phyloP scores from a whole-genome alignment of 1,140 invertebrate species.

The Apis florea region DNA sequence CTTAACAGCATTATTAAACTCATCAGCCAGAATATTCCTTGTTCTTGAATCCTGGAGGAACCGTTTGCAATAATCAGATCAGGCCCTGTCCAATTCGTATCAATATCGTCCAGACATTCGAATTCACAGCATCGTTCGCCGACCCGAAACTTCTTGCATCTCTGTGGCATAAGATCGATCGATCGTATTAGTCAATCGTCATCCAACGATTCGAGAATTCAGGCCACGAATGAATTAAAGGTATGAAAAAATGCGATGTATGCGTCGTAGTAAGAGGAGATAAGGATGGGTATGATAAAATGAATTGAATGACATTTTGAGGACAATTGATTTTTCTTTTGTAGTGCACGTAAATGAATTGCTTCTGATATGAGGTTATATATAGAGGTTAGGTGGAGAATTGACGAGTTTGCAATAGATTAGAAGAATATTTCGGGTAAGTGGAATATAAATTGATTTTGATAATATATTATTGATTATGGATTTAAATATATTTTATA shows the following conservation, averaged over 20 bases:
- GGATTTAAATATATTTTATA: neutral
- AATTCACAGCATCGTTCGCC: slow-evolving; percentile 89
- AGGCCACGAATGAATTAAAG: neutral
- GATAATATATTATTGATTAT: neutral
- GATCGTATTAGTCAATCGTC: neutral
- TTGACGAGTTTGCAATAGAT: neutral
- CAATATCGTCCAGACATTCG: slow-evolving; percentile 84
- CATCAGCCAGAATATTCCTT: slow-evolving; percentile 4
- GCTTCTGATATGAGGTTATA: no score
- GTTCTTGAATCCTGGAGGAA: slow-evolving; percentile 45
- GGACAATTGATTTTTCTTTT: neutral
- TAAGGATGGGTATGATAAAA: neutral
- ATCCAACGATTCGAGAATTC: neutral
- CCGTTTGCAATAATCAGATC: slow-evolving; percentile 67
- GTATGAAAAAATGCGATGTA: neutral
- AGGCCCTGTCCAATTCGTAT: slow-evolving; percentile 69
- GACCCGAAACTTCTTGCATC: slow-evolving; percentile 88
- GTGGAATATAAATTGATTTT: neutral
- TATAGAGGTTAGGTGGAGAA: neutral
- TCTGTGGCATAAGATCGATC: slow-evolving; percentile 78
- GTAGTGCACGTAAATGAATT: neutral
- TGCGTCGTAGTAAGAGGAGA: neutral
- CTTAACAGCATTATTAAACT: slow-evolving; percentile 33
- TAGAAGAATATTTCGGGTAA: neutral
- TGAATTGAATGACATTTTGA: neutral